A percentile compares a stretch with the other conserved stretches of the same genome.
phyloP scores from a whole-genome alignment of 2,888 invertebrate species.

The Euphydryas editha region DNA sequence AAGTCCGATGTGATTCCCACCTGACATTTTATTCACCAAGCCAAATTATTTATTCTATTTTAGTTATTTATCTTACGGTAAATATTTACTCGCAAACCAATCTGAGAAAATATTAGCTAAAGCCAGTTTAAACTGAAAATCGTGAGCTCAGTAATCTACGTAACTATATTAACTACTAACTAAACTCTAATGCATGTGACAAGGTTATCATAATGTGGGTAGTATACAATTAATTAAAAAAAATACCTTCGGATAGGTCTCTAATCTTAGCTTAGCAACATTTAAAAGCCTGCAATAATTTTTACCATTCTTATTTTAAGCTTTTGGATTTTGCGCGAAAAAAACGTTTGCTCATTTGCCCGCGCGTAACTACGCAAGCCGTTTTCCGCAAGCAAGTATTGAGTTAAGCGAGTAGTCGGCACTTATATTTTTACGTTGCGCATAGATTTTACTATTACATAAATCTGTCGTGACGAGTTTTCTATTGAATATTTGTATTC shows the following conservation, averaged over 20 bases:
- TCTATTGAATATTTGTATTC: slow-evolving; percentile 13
- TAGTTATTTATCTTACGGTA: slow-evolving; percentile 1
- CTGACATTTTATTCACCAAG: background rate
- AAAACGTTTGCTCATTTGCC: background rate
- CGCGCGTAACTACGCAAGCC: background rate
- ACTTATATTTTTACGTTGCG: background rate
- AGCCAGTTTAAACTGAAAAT: background rate
- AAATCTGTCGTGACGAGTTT: slow-evolving; percentile 4
- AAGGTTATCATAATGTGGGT: too few relatives aligned
- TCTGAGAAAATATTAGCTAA: background rate
- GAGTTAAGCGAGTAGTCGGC: background rate
- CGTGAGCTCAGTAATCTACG: background rate
- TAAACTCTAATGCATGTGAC: too few relatives aligned
- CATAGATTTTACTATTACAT: slow-evolving; percentile 1
- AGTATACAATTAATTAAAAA: too few relatives aligned
- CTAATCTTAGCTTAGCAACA: too few relatives aligned
- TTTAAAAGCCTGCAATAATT: too few relatives aligned
- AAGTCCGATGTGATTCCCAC: background rate
- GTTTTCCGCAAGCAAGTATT: background rate
- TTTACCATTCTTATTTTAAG: too few relatives aligned
- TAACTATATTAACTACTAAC: background rate
- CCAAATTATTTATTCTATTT: slow-evolving; percentile 6
- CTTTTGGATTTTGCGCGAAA: too few relatives aligned
- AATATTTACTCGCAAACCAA: slow-evolving; percentile 1
- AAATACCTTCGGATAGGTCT: too few relatives aligned